These are phyloP conservation scores for Centropus unirufus DNA, from an alignment of 2,113 vertebrate species.

Conservation along the genomic window DNA sequence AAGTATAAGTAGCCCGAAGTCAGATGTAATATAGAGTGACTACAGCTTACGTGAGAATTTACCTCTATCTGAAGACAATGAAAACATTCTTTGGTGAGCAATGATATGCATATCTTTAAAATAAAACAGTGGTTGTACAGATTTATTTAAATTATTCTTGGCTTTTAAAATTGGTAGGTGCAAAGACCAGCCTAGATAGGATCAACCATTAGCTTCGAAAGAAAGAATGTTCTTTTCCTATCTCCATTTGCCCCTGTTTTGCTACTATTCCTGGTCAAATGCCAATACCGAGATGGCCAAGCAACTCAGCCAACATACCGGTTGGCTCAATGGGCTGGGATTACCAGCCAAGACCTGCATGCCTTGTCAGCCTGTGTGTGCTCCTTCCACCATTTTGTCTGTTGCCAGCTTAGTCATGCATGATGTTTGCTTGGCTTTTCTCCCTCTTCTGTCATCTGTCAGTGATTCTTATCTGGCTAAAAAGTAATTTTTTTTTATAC, in stretches of 20 bases:
- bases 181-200: not conserved
- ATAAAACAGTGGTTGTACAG: not conserved
- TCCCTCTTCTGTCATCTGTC: not conserved
- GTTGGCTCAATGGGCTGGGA: not conserved
- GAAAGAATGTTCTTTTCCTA: not conserved
- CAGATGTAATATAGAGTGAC: not conserved
- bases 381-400: not conserved
- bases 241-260: not conserved
- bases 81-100: not conserved
- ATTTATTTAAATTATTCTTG: not conserved
- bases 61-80: not conserved
- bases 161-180: not conserved
- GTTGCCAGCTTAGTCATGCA: not conserved
- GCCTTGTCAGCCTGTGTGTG: not conserved
- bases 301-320: not conserved
- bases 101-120: not conserved
- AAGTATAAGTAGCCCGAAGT: not conserved
- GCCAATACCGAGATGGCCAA: not conserved
- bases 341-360: not conserved
- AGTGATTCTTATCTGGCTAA: not conserved
- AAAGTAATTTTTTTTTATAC: not conserved
- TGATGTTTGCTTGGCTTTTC: not conserved
- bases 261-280: not conserved
- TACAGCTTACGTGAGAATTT: not conserved
- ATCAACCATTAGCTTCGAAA: not conserved